A percentile compares a stretch with the other conserved stretches of the same genome.
These are phyloP conservation scores for Galagoides demidoff DNA, from an alignment of 2,797 vertebrate genomes.

Conservation along the genomic window DNA sequence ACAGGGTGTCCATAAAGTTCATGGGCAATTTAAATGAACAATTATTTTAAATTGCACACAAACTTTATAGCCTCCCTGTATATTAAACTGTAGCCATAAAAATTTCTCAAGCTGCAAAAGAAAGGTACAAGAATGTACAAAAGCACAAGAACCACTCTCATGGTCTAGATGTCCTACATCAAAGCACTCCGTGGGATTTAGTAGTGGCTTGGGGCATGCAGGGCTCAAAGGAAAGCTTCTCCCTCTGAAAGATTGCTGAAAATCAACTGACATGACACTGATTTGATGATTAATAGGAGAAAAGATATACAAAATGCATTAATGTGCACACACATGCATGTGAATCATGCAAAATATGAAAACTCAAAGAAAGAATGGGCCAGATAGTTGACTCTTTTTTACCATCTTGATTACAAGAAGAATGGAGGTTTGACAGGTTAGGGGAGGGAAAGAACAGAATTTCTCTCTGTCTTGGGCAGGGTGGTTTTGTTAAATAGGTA, in stretches of 20 bases:
- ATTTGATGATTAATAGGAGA: neutral
- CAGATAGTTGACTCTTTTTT: neutral
- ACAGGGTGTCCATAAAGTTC: too few species aligned
- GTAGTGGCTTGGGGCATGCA: neutral
- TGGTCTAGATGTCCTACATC: neutral
- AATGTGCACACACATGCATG: neutral
- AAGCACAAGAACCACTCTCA: neutral
- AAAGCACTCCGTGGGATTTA: neutral
- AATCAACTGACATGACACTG: neutral
- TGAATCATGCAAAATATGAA: neutral
- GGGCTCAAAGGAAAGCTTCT: neutral
- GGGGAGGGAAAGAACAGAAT: neutral
- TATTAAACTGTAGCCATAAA: neutral
- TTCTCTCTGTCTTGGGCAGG: neutral
- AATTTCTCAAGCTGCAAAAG: conserved; percentile 19
- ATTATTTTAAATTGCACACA: too few species aligned
- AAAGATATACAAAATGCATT: neutral
- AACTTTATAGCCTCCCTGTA: too few species aligned
- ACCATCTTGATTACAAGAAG: neutral
- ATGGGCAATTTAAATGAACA: too few species aligned
- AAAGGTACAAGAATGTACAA: neutral
- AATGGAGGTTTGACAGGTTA: neutral
- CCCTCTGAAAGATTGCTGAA: neutral
- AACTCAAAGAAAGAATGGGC: neutral
- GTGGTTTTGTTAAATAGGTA: neutral